Evolutionary conservation across 2,888 invertebrate genomes (phyloP).

Genomic region (Adela reaumurella): DNA sequence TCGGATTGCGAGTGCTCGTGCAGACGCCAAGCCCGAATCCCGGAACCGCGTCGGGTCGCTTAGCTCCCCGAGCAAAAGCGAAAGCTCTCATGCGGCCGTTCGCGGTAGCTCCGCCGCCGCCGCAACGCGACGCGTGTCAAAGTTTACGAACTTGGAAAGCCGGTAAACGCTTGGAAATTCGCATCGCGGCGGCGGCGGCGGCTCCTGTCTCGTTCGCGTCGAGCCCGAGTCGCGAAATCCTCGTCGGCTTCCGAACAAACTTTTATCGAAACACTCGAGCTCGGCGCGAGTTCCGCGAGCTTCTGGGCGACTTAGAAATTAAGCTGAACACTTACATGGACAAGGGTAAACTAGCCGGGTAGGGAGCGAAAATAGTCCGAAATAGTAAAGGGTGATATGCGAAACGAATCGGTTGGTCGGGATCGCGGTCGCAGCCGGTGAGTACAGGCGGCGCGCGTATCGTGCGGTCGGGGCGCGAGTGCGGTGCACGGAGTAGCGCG

Average conservation of each 20-base stretch:
- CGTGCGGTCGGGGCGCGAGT: conserved; percentile 51
- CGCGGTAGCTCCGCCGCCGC: conserved; percentile 16
- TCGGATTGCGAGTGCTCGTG: conserved; percentile 15
- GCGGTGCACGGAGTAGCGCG: conserved; percentile 56
- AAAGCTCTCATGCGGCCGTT: conserved; percentile 35
- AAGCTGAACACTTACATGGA: conserved; percentile 53
- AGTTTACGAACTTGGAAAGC: conserved; percentile 14
- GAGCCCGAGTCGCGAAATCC: not conserved
- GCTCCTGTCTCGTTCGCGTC: not conserved
- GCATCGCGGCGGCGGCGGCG: not conserved
- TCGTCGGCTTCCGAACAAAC: conserved; percentile 24
- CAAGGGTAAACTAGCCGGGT: conserved; percentile 53
- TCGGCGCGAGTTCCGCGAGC: conserved; percentile 43
- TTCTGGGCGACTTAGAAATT: conserved; percentile 39
- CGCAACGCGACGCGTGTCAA: conserved; percentile 19
- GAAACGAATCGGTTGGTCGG: conserved; percentile 38
- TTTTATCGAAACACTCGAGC: conserved; percentile 38
- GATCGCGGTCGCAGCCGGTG: conserved; percentile 61
- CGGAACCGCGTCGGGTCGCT: too few relatives aligned
- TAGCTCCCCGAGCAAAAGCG: conserved; percentile 22
- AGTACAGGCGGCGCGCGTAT: conserved; percentile 50
- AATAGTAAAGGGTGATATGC: conserved; percentile 26
- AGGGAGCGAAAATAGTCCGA: conserved; percentile 46
- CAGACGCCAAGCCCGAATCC: conserved; percentile 18
- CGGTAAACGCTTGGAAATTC: conserved; percentile 8